Percentiles rank a stretch among this genome's conserved stretches.
These are phyloP conservation scores for Chouioia cunea DNA, from an alignment of 2,888 invertebrate species.

Conservation along the genomic window DNA sequence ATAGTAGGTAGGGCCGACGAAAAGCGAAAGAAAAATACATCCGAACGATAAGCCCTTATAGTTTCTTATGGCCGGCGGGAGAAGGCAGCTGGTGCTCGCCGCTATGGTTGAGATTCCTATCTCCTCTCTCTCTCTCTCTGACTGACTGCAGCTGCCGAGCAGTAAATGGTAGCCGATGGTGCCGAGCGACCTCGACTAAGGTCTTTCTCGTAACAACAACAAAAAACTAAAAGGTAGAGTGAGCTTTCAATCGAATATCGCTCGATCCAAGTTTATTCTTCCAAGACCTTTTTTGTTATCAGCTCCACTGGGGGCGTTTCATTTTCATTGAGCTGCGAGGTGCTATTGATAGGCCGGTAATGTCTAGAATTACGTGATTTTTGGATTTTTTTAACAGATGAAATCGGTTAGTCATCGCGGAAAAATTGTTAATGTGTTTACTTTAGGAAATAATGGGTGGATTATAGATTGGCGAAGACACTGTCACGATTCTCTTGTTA, in stretches of 20 bases:
- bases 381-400: no score
- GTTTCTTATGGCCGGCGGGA: constrained; percentile 47
- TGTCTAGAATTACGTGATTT: no score
- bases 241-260: constrained; percentile 36
- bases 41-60: constrained; percentile 7
- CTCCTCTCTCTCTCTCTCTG: no score
- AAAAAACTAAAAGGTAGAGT: not conserved
- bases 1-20: not conserved
- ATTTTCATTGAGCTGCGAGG: constrained; percentile 14
- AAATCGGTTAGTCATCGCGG: no score
- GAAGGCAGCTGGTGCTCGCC: constrained; percentile 57
- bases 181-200: constrained; percentile 29
- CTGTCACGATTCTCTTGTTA: no score
- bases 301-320: not conserved
- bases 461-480: no score
- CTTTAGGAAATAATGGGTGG: no score
- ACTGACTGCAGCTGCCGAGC: constrained; percentile 52
- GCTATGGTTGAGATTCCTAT: constrained; percentile 52
- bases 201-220: not conserved
- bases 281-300: constrained; percentile 3
- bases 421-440: no score
- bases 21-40: constrained; percentile 7
- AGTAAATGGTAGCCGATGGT: constrained; percentile 40
- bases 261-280: constrained; percentile 22
- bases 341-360: constrained; percentile 26